Conservation (phyloP, 2,888 invertebrate species). For the Xestia xanthographa region DNA sequence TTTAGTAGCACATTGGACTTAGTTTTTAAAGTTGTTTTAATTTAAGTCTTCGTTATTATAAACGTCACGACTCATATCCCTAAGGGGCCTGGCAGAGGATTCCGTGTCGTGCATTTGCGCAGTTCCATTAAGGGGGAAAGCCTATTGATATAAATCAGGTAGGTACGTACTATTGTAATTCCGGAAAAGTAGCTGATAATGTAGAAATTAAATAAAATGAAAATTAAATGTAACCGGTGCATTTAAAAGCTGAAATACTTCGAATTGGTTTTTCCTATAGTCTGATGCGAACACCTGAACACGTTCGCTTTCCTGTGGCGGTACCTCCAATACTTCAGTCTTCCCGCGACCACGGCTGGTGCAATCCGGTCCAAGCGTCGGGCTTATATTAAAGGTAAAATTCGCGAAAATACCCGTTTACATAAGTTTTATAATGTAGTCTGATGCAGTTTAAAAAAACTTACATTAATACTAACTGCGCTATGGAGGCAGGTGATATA, state of each 20-base stretch:
- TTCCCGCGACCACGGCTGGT: too few species aligned
- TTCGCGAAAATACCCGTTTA: too few species aligned
- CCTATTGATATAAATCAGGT: slow-evolving; percentile 11
- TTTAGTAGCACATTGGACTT: slow-evolving; percentile 12
- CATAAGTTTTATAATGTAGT: too few species aligned
- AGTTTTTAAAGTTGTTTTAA: slow-evolving; percentile 37
- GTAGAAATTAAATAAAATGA: neutral
- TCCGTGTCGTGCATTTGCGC: slow-evolving; percentile 33
- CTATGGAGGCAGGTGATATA: too few species aligned
- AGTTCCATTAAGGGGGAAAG: slow-evolving; percentile 34
- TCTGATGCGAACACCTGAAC: too few species aligned
- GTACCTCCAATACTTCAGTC: too few species aligned
- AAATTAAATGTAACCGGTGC: too few species aligned
- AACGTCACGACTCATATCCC: slow-evolving; percentile 16
- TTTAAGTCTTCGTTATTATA: slow-evolving; percentile 30
- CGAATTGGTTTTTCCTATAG: neutral
- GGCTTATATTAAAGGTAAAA: too few species aligned
- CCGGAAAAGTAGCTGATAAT: neutral
- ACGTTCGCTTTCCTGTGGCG: too few species aligned
- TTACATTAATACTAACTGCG: too few species aligned
- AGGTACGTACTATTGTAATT: neutral
- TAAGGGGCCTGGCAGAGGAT: slow-evolving; percentile 20
- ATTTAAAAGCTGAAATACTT: neutral
- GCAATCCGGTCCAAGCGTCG: too few species aligned
- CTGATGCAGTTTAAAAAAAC: too few species aligned